phyloP scores from a whole-genome alignment of 2,888 invertebrate genomes.

The Diabrotica balteata region DNA sequence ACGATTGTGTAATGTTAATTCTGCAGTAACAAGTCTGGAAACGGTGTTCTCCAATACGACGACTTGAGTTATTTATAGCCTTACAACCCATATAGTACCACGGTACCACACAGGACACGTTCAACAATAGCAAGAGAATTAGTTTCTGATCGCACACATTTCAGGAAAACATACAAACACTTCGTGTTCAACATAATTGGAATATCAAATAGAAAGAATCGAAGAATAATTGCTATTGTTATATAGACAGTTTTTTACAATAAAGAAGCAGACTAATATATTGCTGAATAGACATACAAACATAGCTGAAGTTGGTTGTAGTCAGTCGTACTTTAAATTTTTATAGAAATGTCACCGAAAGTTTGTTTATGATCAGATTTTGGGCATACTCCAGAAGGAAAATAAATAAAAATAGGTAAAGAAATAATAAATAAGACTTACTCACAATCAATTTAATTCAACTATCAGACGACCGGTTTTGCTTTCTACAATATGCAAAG shows the following conservation, averaged over 20 bases:
- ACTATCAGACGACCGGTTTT: too few species aligned
- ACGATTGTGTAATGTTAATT: slow-evolving; percentile 39
- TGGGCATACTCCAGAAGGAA: too few species aligned
- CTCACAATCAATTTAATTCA: too few species aligned
- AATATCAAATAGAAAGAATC: slow-evolving; percentile 29
- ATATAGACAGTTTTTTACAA: not conserved
- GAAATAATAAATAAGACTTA: too few species aligned
- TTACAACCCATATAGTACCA: slow-evolving; percentile 31
- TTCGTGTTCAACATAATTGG: slow-evolving; percentile 38
- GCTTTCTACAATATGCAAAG: too few species aligned
- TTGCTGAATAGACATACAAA: too few species aligned
- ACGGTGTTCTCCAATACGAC: slow-evolving; percentile 30
- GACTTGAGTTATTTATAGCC: slow-evolving; percentile 34
- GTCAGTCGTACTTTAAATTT: too few species aligned
- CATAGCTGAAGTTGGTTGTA: too few species aligned
- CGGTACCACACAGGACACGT: slow-evolving; percentile 27
- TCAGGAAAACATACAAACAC: slow-evolving; percentile 34
- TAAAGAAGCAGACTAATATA: too few species aligned
- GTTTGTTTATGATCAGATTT: too few species aligned
- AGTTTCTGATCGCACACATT: slow-evolving; percentile 34
- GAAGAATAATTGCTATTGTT: not conserved
- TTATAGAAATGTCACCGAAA: too few species aligned
- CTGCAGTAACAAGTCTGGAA: slow-evolving; percentile 31
- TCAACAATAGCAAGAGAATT: slow-evolving; percentile 37
- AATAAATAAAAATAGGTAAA: too few species aligned